These are phyloP conservation scores for Drosophila pruinosa DNA, from an alignment of 1,140 invertebrate species.

Conservation along the genomic window DNA sequence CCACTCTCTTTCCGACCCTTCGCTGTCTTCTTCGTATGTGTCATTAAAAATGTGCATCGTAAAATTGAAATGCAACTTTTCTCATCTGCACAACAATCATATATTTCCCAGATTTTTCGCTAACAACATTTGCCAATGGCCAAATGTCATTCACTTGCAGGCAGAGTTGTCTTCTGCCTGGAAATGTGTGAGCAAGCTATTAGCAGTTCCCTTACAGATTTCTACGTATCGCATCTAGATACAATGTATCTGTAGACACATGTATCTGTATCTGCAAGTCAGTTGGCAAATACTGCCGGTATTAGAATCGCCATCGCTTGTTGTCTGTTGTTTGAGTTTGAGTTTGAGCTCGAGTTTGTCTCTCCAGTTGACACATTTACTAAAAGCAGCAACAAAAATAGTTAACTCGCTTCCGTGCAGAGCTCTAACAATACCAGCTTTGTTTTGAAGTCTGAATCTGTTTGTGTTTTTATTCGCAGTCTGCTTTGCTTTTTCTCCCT, in stretches of 20 bases:
- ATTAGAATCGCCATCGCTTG: constrained; percentile 17
- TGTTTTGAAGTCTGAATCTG: constrained; percentile 34
- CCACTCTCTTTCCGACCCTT: background rate
- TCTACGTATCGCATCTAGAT: constrained; percentile 2
- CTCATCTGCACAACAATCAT: constrained; percentile 31
- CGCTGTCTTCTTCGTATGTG: background rate
- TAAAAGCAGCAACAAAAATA: constrained; percentile 12
- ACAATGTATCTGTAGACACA: background rate
- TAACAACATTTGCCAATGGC: constrained; percentile 14
- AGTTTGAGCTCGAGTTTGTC: background rate
- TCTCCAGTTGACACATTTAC: constrained; percentile 37
- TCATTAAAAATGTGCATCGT: constrained; percentile 21
- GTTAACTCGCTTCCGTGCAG: constrained; percentile 35
- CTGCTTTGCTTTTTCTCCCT: background rate
- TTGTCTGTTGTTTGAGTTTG: background rate
- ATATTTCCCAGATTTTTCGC: background rate
- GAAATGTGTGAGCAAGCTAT: constrained; percentile 17
- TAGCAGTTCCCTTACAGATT: constrained; percentile 26
- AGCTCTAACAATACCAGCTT: constrained; percentile 36
- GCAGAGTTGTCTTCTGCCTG: background rate
- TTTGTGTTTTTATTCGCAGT: constrained; percentile 20
- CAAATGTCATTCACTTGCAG: constrained; percentile 42
- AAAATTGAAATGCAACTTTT: constrained; percentile 36
- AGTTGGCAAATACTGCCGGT: constrained; percentile 27
- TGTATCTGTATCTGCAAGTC: constrained; percentile 16